phyloP scores from a whole-genome alignment of 2,888 invertebrate species.

The Thalpophila matura region DNA sequence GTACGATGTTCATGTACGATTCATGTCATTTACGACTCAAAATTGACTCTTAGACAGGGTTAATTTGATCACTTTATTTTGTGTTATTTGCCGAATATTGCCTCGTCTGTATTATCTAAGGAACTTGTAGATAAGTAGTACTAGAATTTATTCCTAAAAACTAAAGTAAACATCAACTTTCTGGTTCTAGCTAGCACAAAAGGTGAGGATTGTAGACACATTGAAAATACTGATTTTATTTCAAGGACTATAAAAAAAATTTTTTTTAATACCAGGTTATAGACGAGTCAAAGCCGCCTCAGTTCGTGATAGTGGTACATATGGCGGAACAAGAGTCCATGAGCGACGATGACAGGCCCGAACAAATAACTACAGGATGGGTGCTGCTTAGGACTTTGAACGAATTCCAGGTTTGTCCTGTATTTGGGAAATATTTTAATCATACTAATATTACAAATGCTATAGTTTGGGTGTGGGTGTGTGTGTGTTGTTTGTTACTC shows the following conservation, averaged over 20 bases:
- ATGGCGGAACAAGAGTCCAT: conserved; percentile 92
- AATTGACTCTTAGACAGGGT: too few relatives aligned
- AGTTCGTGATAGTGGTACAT: conserved; percentile 95
- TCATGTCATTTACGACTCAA: too few relatives aligned
- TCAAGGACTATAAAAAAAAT: neutral
- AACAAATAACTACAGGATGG: conserved; percentile 89
- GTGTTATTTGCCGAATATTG: too few relatives aligned
- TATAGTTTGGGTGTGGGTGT: too few relatives aligned
- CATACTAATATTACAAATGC: too few relatives aligned
- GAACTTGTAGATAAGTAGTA: too few relatives aligned
- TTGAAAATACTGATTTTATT: conserved; percentile 19
- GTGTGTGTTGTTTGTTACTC: too few relatives aligned
- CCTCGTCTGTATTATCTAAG: too few relatives aligned
- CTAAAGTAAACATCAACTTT: conserved; percentile 47
- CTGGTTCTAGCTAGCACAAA: conserved; percentile 48
- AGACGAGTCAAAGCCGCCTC: conserved; percentile 92
- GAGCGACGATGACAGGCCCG: conserved; percentile 86
- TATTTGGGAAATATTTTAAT: too few relatives aligned
- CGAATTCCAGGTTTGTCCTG: conserved; percentile 91
- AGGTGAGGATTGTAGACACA: conserved; percentile 49
- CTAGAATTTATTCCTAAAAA: conserved; percentile 17
- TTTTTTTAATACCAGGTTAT: conserved; percentile 82
- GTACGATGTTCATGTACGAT: too few relatives aligned
- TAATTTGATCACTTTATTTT: too few relatives aligned
- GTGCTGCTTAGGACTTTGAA: conserved; percentile 90